Evolutionary conservation across 92 coral and sea anemone genomes (phyloP), one percentile per base, ranked within the genome.

Genomic region (Chrysogorgia sp.): DNA sequence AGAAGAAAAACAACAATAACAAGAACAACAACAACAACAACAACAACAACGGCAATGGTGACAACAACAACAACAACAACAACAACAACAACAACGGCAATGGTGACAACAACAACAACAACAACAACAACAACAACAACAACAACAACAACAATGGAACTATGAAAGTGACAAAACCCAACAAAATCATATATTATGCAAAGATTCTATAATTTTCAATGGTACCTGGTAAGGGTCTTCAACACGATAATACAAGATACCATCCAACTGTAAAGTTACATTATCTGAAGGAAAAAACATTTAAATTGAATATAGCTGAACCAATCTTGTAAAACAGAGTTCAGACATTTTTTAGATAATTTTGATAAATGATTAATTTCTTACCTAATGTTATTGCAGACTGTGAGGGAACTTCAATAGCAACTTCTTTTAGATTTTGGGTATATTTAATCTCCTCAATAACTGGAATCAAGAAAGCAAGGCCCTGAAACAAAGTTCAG

Each of bases 251-350:
- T 91, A 93, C 45, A 93, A 64, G 0, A 93, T 90, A 32, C 98
- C 98, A 85, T 93, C 98, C 63, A 93, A 92, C 74, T 93, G 98
- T n/a, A 91, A 79, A 9, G 97, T 93, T 30, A 90, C 97, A 63
- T 93, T 93, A 76, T 93, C 96, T 90, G 80, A 3, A 71, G 21
- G 34, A 76, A 14, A 71, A 65, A 22, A 12, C 1, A 58, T 0
- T 14, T 23, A 40, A 40, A 47, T 40, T 24, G 14, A 37, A 10
- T 30, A 74, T 23, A 32, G n/a, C n/a, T n/a, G 56, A 21, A 21
- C 43, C 5, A 6, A 64, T 32, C 7, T 13, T 43, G 50, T 43
- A 43, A 43, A 8, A 43, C 17, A n/a, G 10, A 43, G 50, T 8
- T 8, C 9, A 43, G 8, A 43, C 17, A 43, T 8, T 43, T 43